phyloP scores from a whole-genome alignment of 2,113 vertebrate genomes.

The Cebus imitator region DNA sequence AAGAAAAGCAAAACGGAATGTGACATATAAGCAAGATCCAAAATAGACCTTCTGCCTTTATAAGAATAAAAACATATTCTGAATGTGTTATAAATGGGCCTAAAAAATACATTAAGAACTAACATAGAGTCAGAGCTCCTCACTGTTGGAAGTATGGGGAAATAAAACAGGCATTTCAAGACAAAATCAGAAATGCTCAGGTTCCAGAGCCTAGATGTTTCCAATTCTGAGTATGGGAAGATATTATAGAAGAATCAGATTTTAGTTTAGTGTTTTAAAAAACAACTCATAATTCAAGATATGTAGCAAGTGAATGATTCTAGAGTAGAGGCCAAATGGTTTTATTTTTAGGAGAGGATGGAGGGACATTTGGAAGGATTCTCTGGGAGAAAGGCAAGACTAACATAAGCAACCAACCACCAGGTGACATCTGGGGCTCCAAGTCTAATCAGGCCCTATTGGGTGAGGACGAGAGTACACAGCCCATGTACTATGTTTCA shows the following conservation, averaged over 20 bases:
- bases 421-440: background rate
- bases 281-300: background rate
- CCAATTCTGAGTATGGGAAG: background rate
- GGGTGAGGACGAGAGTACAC: background rate
- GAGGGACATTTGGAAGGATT: background rate
- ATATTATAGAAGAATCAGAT: conserved; percentile 4
- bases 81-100: background rate
- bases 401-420: background rate
- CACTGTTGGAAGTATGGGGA: background rate
- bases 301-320: background rate
- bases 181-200: background rate
- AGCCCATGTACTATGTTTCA: rapidly evolving
- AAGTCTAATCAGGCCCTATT: background rate
- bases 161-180: background rate
- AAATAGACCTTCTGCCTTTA: background rate
- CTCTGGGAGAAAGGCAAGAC: background rate
- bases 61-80: background rate
- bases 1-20: conserved; percentile 9
- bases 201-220: background rate
- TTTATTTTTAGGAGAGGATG: conserved; percentile 8
- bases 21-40: conserved; percentile 6
- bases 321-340: background rate
- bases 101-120: background rate
- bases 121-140: background rate
- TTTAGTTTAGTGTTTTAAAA: background rate